Evolutionary conservation across 2,888 invertebrate genomes (phyloP).

Genomic region (Pediacus dermestoides): DNA sequence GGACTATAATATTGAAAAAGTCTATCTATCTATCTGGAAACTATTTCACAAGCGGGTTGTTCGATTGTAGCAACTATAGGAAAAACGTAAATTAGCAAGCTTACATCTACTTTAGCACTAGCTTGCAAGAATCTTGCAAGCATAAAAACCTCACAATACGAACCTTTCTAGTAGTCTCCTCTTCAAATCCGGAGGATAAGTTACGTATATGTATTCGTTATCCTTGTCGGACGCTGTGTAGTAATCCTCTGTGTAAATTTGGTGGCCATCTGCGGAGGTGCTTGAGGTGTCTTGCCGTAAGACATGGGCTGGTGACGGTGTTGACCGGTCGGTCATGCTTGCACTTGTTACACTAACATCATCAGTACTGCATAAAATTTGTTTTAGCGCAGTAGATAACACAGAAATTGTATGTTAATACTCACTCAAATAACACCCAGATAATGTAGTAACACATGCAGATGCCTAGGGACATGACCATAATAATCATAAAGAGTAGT

Average conservation of each 20-base stretch:
- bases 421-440: conserved; percentile 91
- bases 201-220: conserved; percentile 81
- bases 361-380: conserved; percentile 56
- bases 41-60: conserved; percentile 67
- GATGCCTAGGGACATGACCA: conserved; percentile 76
- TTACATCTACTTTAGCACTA: neutral
- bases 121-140: conserved; percentile 6
- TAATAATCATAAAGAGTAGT: conserved; percentile 69
- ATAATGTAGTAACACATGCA: conserved; percentile 90
- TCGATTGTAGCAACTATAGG: conserved; percentile 76
- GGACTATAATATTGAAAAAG: conserved; percentile 15
- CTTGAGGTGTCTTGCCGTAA: conserved; percentile 48
- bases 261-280: conserved; percentile 40
- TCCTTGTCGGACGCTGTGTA: conserved; percentile 52
- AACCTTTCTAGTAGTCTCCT: conserved; percentile 79
- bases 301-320: conserved; percentile 62
- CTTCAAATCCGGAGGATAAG: conserved; percentile 83
- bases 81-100: conserved; percentile 20
- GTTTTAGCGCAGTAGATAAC: neutral
- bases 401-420: no score
- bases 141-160: conserved; percentile 25
- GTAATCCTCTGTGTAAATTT: conserved; percentile 51
- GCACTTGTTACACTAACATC: conserved; percentile 67
- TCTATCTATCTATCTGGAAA: conserved; percentile 28
- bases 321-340: conserved; percentile 64